Evolutionary conservation across 2,888 invertebrate species (phyloP).

Genomic region (Cybosia mesomella): DNA sequence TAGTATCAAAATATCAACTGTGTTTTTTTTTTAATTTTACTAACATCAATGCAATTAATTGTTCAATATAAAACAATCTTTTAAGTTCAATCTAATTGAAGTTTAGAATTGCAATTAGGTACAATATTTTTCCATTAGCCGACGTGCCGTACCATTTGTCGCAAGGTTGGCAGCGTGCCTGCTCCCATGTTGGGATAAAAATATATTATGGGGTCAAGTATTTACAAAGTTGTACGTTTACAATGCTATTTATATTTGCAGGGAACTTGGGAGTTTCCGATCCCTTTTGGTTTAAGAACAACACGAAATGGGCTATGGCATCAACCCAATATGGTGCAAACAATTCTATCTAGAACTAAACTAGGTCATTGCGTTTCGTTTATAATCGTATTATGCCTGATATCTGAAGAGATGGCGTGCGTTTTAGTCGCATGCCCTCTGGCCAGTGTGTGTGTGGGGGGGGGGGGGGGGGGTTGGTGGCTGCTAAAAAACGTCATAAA

Average conservation of each 20-base stretch:
- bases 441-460: no score
- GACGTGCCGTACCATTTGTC: conserved; percentile 30
- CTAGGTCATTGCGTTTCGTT: background rate
- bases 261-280: conserved; percentile 20
- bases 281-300: conserved; percentile 19
- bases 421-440: no score
- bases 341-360: background rate
- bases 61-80: conserved; percentile 19
- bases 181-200: conserved; percentile 21
- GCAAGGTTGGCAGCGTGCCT: conserved; percentile 47
- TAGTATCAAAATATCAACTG: no score
- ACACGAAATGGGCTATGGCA: background rate
- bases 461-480: no score
- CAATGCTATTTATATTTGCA: conserved; percentile 25
- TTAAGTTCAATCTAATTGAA: conserved; percentile 32
- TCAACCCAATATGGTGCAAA: no score
- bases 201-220: conserved; percentile 29
- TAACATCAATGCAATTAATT: background rate
- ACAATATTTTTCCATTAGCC: conserved; percentile 50
- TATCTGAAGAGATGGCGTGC: no score
- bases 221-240: conserved; percentile 17
- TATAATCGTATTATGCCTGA: no score
- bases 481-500: no score
- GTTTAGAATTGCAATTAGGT: conserved; percentile 49
- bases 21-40: background rate